A percentile compares a stretch with the other conserved stretches of the same genome.
phyloP scores from a whole-genome alignment of 2,113 vertebrate genomes.

The Dipodomys ordii region DNA sequence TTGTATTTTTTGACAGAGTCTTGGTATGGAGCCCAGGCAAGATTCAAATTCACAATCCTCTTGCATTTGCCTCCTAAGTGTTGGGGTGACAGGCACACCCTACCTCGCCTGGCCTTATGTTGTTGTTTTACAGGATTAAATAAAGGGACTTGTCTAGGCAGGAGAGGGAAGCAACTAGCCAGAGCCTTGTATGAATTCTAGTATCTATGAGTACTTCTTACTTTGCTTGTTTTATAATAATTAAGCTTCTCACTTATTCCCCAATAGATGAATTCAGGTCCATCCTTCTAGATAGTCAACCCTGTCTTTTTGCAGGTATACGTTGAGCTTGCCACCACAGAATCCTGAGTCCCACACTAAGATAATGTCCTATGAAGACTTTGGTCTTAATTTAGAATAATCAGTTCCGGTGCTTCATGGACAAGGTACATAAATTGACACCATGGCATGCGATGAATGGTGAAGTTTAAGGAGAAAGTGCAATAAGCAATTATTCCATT shows the following conservation, averaged over 20 bases:
- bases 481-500: slow-evolving; percentile 78
- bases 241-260: background rate
- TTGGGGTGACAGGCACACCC: background rate
- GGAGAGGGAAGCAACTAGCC: background rate
- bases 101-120: no score
- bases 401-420: slow-evolving; percentile 35
- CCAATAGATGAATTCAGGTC: background rate
- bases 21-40: no score
- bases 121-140: background rate
- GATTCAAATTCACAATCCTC: background rate
- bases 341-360: background rate
- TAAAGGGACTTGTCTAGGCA: background rate
- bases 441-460: slow-evolving; percentile 59
- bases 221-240: background rate
- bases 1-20: background rate
- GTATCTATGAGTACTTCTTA: background rate
- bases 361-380: slow-evolving; percentile 7
- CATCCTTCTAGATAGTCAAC: background rate
- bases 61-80: background rate
- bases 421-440: slow-evolving; percentile 46
- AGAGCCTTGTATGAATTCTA: background rate
- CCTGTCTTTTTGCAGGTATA: background rate
- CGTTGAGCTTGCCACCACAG: background rate
- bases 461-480: slow-evolving; percentile 69
- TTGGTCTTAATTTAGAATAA: slow-evolving; percentile 46